phyloP scores from a whole-genome alignment of 2,888 invertebrate species.

The Spodoptera picta region DNA sequence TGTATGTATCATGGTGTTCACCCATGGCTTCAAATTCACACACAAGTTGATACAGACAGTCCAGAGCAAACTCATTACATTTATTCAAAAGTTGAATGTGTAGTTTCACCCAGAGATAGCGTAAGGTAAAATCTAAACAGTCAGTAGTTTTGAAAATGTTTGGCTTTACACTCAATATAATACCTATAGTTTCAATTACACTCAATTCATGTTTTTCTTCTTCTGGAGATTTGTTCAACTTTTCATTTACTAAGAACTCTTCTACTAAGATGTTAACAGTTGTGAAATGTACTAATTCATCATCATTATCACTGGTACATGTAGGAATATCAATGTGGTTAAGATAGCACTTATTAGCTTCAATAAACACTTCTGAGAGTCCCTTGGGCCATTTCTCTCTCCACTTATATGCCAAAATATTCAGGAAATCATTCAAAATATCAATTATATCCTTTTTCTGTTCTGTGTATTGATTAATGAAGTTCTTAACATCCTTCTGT shows the following conservation, averaged over 20 bases:
- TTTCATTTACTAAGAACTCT: constrained; percentile 80
- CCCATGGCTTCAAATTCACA: constrained; percentile 84
- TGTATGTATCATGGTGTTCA: constrained; percentile 73
- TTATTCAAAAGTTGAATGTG: constrained; percentile 81
- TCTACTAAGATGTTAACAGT: constrained; percentile 78
- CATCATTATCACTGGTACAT: constrained; percentile 73
- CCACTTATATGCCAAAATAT: constrained; percentile 90
- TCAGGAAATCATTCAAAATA: constrained; percentile 89
- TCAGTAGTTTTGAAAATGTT: constrained; percentile 74
- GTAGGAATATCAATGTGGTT: constrained; percentile 82
- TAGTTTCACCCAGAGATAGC: constrained; percentile 82
- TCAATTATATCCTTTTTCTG: constrained; percentile 88
- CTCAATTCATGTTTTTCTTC: constrained; percentile 72
- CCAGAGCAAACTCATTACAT: constrained; percentile 79
- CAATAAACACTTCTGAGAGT: constrained; percentile 88
- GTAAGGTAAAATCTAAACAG: constrained; percentile 75
- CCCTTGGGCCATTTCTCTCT: constrained; percentile 90
- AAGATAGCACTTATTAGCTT: constrained; percentile 88
- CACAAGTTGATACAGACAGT: constrained; percentile 79
- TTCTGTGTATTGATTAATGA: constrained; percentile 89
- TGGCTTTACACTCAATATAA: constrained; percentile 75
- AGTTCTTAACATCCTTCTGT: constrained; percentile 89
- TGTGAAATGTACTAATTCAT: constrained; percentile 75
- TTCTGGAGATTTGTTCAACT: constrained; percentile 66
- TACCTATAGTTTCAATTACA: constrained; percentile 78